Base-by-base conservation (phyloP, 2,888 invertebrate species). In the Pollenia labialis region DNA sequence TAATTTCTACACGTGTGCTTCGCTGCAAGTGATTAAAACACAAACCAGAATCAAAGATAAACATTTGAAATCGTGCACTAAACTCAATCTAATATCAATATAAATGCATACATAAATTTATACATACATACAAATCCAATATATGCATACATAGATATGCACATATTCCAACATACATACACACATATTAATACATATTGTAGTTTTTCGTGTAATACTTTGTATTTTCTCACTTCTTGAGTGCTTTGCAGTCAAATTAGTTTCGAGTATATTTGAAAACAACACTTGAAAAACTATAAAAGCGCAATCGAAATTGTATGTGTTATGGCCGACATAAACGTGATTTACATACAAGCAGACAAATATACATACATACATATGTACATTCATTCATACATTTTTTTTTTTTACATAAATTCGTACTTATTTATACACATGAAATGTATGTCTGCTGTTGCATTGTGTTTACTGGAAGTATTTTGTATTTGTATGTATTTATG, bases 271-370 rank as follows among this genome's bases (percentile, higher is more conserved):
- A 83, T 83, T 85, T 85, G 79, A 85, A 86, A 81, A 81, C 85
- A 81, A 81, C 81, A 77, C 76, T 84, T 84, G 87, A 87, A 84
- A 76, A 87, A 81, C 81, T 84, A 81, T 74, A 87, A 87, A 87
- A 84, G 84, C 84, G 84, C 87, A 87, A 87, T 87, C 87, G 87
- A 87, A 86, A 84, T 85, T 60, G 75, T 75, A 75, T 69, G 79
- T 84, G 84, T 87, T 84, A 84, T 87, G 87, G 87, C 87, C 87
- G 87, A 84, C 87, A 84, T 84, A 84, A 87, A 87, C 81, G 84
- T 84, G 84, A 87, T 87, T 84, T 87, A 79, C 76, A 76, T 71
- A 46, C 62, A 40, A 48, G 16, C 42, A 62, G 44, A 32, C 69
- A 23, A 9, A 12, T n/a, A 77, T n/a, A 12, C 62, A 71, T 60